Evolutionary conservation across 2,797 vertebrate genomes (phyloP).

Genomic region (Arctocebus calabarensis): DNA sequence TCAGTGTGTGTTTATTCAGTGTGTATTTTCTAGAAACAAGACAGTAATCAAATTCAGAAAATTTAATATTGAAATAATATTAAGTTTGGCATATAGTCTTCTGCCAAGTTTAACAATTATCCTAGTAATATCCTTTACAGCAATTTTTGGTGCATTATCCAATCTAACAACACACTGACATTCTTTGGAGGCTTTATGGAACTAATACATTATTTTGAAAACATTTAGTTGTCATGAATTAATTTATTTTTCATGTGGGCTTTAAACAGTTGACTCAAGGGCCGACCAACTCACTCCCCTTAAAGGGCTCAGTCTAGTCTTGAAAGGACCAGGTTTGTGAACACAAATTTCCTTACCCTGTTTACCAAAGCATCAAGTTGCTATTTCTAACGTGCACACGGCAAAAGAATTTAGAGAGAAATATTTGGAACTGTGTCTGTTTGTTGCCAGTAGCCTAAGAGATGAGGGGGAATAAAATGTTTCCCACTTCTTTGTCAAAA

Average conservation of each 20-base stretch:
- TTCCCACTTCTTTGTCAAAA: slow-evolving; percentile 70
- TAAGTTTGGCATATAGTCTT: neutral
- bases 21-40: slow-evolving; percentile 28
- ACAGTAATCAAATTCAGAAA: slow-evolving; percentile 36
- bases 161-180: neutral
- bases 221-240: neutral
- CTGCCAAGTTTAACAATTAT: neutral
- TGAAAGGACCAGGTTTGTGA: neutral
- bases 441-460: neutral
- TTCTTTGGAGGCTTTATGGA: neutral
- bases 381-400: neutral
- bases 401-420: neutral
- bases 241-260: slow-evolving; percentile 33
- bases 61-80: neutral
- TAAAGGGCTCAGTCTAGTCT: neutral
- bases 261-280: slow-evolving; percentile 26
- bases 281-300: neutral
- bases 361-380: neutral
- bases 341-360: neutral
- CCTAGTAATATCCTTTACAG: neutral
- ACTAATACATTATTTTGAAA: neutral
- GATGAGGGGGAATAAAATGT: slow-evolving; percentile 29
- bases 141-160: neutral
- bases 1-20: neutral
- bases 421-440: neutral